A percentile compares a stretch with the other conserved stretches of the same genome.
These are phyloP conservation scores for Vultur gryphus DNA, from an alignment of 2,797 vertebrate species.

Conservation along the genomic window DNA sequence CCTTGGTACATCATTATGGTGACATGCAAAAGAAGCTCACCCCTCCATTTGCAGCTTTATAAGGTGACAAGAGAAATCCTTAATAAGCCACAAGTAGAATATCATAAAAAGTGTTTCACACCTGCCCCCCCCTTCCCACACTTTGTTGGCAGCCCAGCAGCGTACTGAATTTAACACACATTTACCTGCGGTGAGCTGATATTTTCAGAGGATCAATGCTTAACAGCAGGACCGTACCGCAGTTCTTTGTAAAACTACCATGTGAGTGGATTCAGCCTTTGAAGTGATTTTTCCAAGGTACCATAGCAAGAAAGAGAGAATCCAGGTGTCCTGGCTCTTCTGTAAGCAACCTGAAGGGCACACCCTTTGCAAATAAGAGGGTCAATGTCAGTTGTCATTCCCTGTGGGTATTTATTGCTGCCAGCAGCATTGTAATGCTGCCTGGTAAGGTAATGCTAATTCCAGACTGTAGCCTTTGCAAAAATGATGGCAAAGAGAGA, in stretches of 20 bases:
- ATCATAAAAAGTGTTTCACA: neutral
- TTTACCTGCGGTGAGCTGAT: neutral
- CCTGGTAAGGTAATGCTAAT: slow-evolving; percentile 25
- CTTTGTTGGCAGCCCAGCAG: slow-evolving; percentile 8
- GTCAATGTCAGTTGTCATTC: neutral
- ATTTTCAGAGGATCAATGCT: slow-evolving; percentile 1
- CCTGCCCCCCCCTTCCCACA: neutral
- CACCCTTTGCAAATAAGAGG: neutral
- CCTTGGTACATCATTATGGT: neutral
- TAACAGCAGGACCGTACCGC: neutral
- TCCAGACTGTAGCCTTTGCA: slow-evolving; percentile 13
- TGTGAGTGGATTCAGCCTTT: neutral
- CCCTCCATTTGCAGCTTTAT: slow-evolving; percentile 14
- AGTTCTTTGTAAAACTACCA: neutral
- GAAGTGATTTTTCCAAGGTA: neutral
- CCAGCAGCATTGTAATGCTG: neutral
- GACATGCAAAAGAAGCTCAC: neutral
- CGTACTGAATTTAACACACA: neutral
- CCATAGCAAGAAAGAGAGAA: neutral
- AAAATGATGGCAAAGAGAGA: slow-evolving; percentile 4
- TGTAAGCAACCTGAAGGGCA: neutral
- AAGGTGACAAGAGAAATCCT: slow-evolving; percentile 8
- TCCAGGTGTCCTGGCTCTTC: neutral
- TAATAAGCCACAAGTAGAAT: slow-evolving; percentile 16
- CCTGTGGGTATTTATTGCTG: neutral